A percentile compares a stretch with the other conserved stretches of the same genome.
phyloP scores from a whole-genome alignment of 2,888 invertebrate genomes.

The Polyploca ridens region DNA sequence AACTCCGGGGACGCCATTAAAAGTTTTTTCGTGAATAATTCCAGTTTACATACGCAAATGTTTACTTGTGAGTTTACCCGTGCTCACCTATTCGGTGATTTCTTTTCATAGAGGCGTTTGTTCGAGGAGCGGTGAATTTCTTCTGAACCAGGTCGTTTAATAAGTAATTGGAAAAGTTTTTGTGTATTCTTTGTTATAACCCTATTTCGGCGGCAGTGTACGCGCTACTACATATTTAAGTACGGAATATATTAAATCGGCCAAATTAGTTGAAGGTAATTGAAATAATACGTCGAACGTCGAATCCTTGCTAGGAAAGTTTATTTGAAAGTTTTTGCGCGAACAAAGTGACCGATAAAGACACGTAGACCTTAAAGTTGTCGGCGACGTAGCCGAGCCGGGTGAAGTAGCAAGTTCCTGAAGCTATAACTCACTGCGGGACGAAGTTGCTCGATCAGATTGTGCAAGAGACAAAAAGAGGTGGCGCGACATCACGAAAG shows the following conservation, averaged over 20 bases:
- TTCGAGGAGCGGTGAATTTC: slow-evolving; percentile 71
- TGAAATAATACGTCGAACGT: slow-evolving; percentile 26
- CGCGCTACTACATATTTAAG: slow-evolving; percentile 19
- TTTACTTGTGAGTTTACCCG: slow-evolving; percentile 81
- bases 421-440: slow-evolving; percentile 63
- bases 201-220: slow-evolving; percentile 49
- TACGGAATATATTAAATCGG: neutral
- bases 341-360: slow-evolving; percentile 53
- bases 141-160: slow-evolving; percentile 70
- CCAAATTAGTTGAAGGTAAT: slow-evolving; percentile 23
- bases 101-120: slow-evolving; percentile 79
- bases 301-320: slow-evolving; percentile 22
- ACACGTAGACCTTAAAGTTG: slow-evolving; percentile 54
- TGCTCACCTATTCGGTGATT: slow-evolving; percentile 83
- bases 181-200: slow-evolving; percentile 60
- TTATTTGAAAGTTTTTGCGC: slow-evolving; percentile 36
- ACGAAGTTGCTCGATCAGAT: slow-evolving; percentile 69
- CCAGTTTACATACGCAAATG: slow-evolving; percentile 84
- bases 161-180: slow-evolving; percentile 80
- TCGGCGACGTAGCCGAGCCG: slow-evolving; percentile 44
- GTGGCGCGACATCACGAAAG: slow-evolving; percentile 57
- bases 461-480: slow-evolving; percentile 61
- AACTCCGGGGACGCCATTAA: slow-evolving; percentile 85
- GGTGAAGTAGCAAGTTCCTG: slow-evolving; percentile 61
- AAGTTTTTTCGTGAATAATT: slow-evolving; percentile 85